phyloP scores from a whole-genome alignment of 2,113 vertebrate genomes.

The Catagonus wagneri region DNA sequence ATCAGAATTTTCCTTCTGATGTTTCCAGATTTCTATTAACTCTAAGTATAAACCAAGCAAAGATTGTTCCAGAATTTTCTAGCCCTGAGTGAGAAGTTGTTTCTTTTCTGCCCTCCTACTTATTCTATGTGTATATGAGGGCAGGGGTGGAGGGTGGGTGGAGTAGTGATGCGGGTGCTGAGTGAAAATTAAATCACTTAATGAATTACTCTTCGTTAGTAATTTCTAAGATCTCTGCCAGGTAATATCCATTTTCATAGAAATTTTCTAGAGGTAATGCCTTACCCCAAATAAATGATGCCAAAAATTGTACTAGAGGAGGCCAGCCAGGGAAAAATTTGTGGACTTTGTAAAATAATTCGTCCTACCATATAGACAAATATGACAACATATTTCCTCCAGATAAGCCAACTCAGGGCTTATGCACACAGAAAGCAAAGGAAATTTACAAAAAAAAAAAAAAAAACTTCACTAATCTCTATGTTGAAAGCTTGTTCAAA shows the following conservation, averaged over 20 bases:
- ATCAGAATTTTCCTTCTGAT: slow-evolving; percentile 4
- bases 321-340: background rate
- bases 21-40: background rate
- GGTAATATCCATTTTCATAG: background rate
- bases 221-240: slow-evolving; percentile 18
- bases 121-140: background rate
- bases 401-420: background rate
- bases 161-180: background rate
- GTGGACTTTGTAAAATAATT: background rate
- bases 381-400: background rate
- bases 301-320: background rate
- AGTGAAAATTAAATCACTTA: background rate
- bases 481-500: slow-evolving; percentile 21
- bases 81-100: background rate
- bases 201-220: background rate
- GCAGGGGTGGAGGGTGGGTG: no score
- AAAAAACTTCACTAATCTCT: slow-evolving; percentile 44
- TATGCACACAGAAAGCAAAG: background rate
- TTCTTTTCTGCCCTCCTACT: background rate
- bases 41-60: slow-evolving; percentile 8
- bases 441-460: background rate
- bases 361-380: background rate
- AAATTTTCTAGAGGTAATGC: background rate
- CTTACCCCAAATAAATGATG: slow-evolving; percentile 25
- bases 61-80: background rate